A percentile compares a stretch with the other conserved stretches of the same genome.
Evolutionary conservation across 2,888 invertebrate species (phyloP).

Genomic region (Cerceris ruficornis): DNA sequence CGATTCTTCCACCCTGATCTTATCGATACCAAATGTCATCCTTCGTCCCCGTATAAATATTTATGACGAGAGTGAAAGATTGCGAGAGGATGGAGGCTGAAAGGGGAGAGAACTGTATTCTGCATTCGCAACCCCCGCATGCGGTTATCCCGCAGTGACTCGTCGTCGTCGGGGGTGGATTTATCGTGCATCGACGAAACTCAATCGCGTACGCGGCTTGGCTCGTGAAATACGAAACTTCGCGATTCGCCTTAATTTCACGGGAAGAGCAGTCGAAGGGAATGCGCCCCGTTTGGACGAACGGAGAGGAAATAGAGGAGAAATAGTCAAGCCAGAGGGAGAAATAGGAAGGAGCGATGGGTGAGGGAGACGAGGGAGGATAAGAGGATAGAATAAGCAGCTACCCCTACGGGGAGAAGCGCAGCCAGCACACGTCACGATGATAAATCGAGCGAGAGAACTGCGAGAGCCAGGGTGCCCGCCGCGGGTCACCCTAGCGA

Average conservation of each 20-base stretch:
- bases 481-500: constrained; percentile 57
- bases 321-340: background rate
- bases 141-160: background rate
- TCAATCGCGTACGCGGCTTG: constrained; percentile 61
- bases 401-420: constrained; percentile 42
- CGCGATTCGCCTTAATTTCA: constrained; percentile 69
- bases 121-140: constrained; percentile 3
- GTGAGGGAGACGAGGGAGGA: constrained; percentile 1
- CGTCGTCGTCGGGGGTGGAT: constrained; percentile 36
- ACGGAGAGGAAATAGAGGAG: background rate
- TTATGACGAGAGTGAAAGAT: constrained; percentile 13
- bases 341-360: background rate
- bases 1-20: background rate
- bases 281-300: background rate
- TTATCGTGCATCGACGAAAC: constrained; percentile 57
- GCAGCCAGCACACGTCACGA: constrained; percentile 59
- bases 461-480: constrained; percentile 45
- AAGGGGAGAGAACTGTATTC: background rate
- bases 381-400: constrained; percentile 43
- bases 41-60: constrained; percentile 30
- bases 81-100: background rate
- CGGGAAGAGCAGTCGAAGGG: constrained; percentile 38
- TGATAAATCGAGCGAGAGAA: constrained; percentile 74
- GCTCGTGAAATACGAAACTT: constrained; percentile 63
- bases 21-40: background rate